A percentile compares a stretch with the other conserved stretches of the same genome.
Conservation (phyloP, 2,888 invertebrate species). For the Andrena flavipes region DNA sequence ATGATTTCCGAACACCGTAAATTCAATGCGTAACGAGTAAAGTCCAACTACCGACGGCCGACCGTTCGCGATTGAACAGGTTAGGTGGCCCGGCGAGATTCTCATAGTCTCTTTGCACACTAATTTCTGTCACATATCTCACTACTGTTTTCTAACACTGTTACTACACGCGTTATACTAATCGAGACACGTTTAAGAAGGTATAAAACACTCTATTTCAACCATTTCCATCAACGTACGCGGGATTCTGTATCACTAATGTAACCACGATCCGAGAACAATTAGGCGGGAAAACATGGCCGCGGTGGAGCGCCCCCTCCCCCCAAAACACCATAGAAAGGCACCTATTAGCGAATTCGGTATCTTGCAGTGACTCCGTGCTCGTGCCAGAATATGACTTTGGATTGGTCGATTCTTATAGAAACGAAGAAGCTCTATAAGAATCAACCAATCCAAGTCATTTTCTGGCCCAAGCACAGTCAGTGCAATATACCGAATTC, state of each 20-base stretch:
- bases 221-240: not conserved
- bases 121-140: not conserved
- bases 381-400: too few species aligned
- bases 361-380: too few species aligned
- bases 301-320: not conserved
- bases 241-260: not conserved
- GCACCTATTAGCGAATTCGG: too few species aligned
- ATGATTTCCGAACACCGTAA: not conserved
- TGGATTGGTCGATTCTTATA: too few species aligned
- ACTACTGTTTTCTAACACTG: not conserved
- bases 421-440: too few species aligned
- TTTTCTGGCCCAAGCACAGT: too few species aligned
- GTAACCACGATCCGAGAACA: not conserved
- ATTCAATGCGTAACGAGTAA: not conserved
- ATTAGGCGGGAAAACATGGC: not conserved
- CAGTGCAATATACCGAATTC: too few species aligned
- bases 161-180: too few species aligned
- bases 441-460: too few species aligned
- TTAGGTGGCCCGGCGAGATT: slow-evolving; percentile 49
- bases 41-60: slow-evolving; percentile 8
- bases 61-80: slow-evolving; percentile 5
- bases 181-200: not conserved
- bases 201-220: not conserved
- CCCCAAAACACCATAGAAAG: not conserved
- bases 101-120: slow-evolving; percentile 49